Evolutionary conservation across 1,140 invertebrate species (phyloP).

Genomic region (Camponotus floridanus): DNA sequence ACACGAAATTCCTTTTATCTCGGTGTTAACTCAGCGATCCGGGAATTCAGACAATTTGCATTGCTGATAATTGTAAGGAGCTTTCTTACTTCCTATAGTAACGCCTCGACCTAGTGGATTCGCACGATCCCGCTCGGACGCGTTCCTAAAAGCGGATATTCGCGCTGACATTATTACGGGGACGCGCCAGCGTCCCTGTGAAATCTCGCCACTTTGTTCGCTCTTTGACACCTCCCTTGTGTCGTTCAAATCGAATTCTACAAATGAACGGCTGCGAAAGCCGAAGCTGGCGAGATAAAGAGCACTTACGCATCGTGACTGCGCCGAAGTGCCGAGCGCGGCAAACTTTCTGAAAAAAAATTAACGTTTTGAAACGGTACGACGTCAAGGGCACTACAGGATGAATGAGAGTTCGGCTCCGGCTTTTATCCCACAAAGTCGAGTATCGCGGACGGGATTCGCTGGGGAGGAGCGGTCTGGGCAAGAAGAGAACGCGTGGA

Average conservation of each 20-base stretch:
- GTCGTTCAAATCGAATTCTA: constrained; percentile 29
- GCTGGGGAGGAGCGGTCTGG: constrained; percentile 24
- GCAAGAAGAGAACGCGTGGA: constrained; percentile 34
- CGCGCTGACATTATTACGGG: constrained; percentile 15
- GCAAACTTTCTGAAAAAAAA: constrained; percentile 54
- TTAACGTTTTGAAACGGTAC: constrained; percentile 64
- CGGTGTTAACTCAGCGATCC: constrained; percentile 31
- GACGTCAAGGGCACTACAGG: constrained; percentile 59
- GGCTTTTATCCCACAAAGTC: constrained; percentile 59
- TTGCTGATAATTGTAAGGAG: constrained; percentile 55
- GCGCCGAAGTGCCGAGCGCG: constrained; percentile 58
- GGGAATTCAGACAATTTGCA: constrained; percentile 57
- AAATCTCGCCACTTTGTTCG: constrained; percentile 19
- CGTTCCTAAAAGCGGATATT: constrained; percentile 4
- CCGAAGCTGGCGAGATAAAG: constrained; percentile 5
- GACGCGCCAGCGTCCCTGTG: not conserved
- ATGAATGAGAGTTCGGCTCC: constrained; percentile 52
- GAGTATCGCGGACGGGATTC: constrained; percentile 25
- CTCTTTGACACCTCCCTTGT: constrained; percentile 20
- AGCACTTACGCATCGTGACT: constrained; percentile 62
- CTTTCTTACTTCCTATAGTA: constrained; percentile 6
- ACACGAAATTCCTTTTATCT: constrained; percentile 60
- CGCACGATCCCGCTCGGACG: not conserved
- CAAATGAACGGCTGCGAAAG: constrained; percentile 16
- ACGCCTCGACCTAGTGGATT: constrained; percentile 18